phyloP scores from a whole-genome alignment of 2,113 vertebrate genomes.

The Rhea americana region DNA sequence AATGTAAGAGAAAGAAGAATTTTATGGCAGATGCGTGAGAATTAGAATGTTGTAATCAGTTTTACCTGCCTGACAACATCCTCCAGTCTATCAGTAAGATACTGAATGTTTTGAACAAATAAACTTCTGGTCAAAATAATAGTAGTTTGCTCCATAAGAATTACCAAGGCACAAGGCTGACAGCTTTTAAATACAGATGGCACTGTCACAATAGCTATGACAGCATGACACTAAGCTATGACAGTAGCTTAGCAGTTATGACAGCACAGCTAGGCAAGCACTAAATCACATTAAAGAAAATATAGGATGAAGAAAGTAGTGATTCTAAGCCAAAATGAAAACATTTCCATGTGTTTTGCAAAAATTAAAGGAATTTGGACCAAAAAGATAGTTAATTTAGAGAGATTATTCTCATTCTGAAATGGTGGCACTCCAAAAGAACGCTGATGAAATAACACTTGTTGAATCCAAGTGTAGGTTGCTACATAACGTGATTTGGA shows the following conservation, averaged over 20 bases:
- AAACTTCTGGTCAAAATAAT: slow-evolving; percentile 35
- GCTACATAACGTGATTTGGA: background rate
- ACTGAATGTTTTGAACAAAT: background rate
- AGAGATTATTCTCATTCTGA: background rate
- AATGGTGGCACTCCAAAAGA: background rate
- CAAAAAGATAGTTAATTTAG: background rate
- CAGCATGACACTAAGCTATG: slow-evolving; percentile 12
- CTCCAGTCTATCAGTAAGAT: background rate
- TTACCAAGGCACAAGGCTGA: background rate
- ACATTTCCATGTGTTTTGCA: background rate
- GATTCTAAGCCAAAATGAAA: slow-evolving; percentile 17
- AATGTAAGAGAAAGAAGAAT: background rate
- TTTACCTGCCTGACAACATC: background rate
- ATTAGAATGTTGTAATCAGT: background rate
- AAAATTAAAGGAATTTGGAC: background rate
- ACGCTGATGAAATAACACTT: background rate
- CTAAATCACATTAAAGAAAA: slow-evolving; percentile 38
- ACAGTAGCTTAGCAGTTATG: slow-evolving; percentile 21
- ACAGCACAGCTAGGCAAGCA: slow-evolving; percentile 6
- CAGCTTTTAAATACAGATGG: slow-evolving; percentile 52
- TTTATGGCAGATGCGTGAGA: background rate
- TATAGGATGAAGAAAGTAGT: background rate
- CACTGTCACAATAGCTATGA: background rate
- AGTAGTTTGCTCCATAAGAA: background rate
- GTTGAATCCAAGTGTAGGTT: background rate